A percentile compares a stretch with the other conserved stretches of the same genome.
phyloP scores from a whole-genome alignment of 2,113 vertebrate species.

The Tylochromis polylepis region DNA sequence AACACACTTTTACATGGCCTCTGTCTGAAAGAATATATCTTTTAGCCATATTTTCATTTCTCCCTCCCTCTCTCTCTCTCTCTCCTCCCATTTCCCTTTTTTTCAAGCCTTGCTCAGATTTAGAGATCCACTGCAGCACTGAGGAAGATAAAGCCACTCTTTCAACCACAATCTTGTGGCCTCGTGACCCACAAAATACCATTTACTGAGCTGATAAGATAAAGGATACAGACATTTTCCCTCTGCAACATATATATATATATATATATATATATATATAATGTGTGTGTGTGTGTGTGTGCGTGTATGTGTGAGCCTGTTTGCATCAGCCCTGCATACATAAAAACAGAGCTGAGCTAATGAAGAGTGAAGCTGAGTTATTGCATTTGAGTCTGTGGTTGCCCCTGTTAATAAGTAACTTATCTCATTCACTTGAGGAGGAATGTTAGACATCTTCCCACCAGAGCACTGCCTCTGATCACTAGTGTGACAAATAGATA shows the following conservation, averaged over 20 bases:
- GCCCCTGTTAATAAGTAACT: slow-evolving; percentile 82
- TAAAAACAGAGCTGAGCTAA: background rate
- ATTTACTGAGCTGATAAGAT: slow-evolving; percentile 30
- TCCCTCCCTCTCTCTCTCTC: background rate
- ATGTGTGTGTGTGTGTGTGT: background rate
- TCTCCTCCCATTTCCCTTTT: background rate
- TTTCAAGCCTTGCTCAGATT: background rate
- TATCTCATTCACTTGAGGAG: slow-evolving; percentile 71
- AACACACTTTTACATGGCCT: background rate
- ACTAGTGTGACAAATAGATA: slow-evolving; percentile 81
- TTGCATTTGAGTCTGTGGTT: slow-evolving; percentile 36
- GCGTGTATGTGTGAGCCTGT: background rate
- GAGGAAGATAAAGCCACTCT: background rate
- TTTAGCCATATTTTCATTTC: background rate
- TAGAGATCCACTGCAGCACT: background rate
- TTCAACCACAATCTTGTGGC: slow-evolving; percentile 16
- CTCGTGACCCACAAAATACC: slow-evolving; percentile 27
- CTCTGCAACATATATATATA: background rate
- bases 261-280: no score
- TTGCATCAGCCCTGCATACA: background rate
- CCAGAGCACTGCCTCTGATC: slow-evolving; percentile 75
- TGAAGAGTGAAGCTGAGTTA: slow-evolving; percentile 3
- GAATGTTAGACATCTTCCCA: slow-evolving; percentile 63
- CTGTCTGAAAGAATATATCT: background rate
- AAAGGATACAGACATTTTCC: background rate